These are phyloP conservation scores for Listrodromus nycthemerus DNA, from an alignment of 2,888 invertebrate genomes.

Conservation along the genomic window DNA sequence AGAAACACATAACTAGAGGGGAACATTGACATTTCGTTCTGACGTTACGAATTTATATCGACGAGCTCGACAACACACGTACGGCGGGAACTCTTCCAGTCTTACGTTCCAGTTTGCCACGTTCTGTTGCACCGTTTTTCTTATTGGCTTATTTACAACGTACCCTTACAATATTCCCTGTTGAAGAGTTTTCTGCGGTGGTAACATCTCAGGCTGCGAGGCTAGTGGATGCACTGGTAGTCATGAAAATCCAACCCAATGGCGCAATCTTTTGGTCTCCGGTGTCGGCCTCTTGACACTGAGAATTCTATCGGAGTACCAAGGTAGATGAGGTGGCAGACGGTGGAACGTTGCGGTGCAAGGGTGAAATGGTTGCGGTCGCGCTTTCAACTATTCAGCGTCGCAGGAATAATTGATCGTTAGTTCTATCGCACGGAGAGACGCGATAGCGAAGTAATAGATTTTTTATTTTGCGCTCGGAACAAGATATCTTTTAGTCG, in stretches of 20 bases:
- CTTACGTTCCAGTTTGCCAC: not conserved
- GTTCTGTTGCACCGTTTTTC: not conserved
- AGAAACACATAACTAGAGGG: slow-evolving; percentile 22
- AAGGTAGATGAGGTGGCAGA: not conserved
- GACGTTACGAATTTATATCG: slow-evolving; percentile 47
- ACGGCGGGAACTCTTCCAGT: not conserved
- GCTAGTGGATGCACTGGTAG: not conserved
- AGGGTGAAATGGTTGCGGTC: slow-evolving; percentile 2
- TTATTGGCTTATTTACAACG: not conserved
- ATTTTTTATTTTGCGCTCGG: slow-evolving; percentile 26
- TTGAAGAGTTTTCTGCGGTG: not conserved
- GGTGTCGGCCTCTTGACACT: slow-evolving; percentile 24
- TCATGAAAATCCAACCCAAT: slow-evolving; percentile 55
- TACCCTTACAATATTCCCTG: not conserved
- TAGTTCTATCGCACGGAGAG: slow-evolving; percentile 14
- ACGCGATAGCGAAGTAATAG: slow-evolving; percentile 1
- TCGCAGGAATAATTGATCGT: slow-evolving; percentile 58
- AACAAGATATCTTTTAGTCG: slow-evolving; percentile 20
- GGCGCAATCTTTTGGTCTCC: slow-evolving; percentile 32
- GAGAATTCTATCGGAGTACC: not conserved
- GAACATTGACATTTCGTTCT: slow-evolving; percentile 28
- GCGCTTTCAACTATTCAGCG: slow-evolving; percentile 54
- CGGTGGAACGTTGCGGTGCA: not conserved
- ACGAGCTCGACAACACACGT: slow-evolving; percentile 18
- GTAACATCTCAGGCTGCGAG: not conserved